phyloP scores from a whole-genome alignment of 2,888 invertebrate species.

The Harmothoe impar region DNA sequence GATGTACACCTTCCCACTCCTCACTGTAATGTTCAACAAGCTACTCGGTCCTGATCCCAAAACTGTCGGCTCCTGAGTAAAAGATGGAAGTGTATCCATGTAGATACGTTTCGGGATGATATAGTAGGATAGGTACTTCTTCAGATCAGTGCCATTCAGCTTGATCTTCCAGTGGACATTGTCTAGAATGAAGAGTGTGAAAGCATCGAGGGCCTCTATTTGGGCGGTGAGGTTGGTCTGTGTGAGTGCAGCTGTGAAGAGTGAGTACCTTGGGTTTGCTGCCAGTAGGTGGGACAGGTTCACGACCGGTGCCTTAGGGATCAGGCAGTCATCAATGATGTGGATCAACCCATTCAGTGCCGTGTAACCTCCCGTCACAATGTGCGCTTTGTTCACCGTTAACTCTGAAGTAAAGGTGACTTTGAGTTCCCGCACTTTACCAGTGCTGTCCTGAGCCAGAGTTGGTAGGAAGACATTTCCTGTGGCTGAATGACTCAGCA shows the following conservation, averaged over 20 bases:
- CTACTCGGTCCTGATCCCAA: constrained; percentile 7
- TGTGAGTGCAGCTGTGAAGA: not conserved
- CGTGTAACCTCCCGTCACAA: not conserved
- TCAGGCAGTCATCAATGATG: constrained; percentile 27
- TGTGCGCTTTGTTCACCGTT: not conserved
- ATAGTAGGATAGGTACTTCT: constrained; percentile 38
- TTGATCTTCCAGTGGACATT: constrained; percentile 26
- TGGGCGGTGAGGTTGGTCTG: not conserved
- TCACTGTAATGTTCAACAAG: constrained; percentile 5
- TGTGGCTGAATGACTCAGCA: not conserved
- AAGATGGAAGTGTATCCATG: not conserved
- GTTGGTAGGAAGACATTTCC: not conserved
- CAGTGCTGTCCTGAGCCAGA: not conserved
- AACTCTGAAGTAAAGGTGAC: not conserved
- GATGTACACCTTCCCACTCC: not conserved
- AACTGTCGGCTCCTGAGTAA: not conserved
- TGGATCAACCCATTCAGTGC: constrained; percentile 20
- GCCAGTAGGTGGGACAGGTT: not conserved
- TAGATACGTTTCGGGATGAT: not conserved
- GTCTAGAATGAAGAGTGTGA: constrained; percentile 23
- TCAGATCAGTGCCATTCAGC: not conserved
- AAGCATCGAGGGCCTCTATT: not conserved
- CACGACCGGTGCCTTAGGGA: not conserved
- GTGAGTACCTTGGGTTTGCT: not conserved
- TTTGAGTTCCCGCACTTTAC: not conserved